phyloP scores from a whole-genome alignment of 2,888 invertebrate genomes.

The Latrodectus hesperus region DNA sequence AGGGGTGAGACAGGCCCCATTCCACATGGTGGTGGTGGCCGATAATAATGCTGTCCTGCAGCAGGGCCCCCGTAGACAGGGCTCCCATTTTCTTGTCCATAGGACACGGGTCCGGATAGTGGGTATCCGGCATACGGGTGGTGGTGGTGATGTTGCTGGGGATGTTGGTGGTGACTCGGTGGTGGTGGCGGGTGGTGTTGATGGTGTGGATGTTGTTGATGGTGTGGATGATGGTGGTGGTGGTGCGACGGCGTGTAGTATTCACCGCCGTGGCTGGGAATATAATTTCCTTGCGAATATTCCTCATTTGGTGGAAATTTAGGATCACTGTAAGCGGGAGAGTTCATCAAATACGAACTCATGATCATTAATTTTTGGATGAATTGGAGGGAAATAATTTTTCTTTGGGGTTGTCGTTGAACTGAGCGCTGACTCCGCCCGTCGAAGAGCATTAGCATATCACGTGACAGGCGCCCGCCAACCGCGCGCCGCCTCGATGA shows the following conservation, averaged over 20 bases:
- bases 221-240: constrained; percentile 57
- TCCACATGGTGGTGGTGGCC: constrained; percentile 54
- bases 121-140: constrained; percentile 62
- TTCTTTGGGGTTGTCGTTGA: constrained; percentile 73
- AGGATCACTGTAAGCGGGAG: constrained; percentile 73
- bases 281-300: constrained; percentile 89
- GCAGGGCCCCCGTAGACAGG: constrained; percentile 57
- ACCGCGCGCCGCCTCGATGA: constrained; percentile 75
- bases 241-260: constrained; percentile 70
- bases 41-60: constrained; percentile 61
- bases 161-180: constrained; percentile 50
- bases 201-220: constrained; percentile 60
- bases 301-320: constrained; percentile 89
- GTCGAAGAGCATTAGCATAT: constrained; percentile 79
- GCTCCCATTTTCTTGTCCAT: constrained; percentile 65
- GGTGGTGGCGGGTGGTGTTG: constrained; percentile 43
- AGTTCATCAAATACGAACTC: constrained; percentile 88
- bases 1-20: constrained; percentile 66
- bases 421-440: constrained; percentile 77
- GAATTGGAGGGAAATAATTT: constrained; percentile 76
- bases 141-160: constrained; percentile 55
- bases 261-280: constrained; percentile 75
- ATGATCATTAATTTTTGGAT: constrained; percentile 80
- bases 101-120: constrained; percentile 45
- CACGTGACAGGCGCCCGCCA: constrained; percentile 80